Base-by-base conservation (phyloP, 2,797 vertebrate species). In the Pantherophis alleghaniensis region DNA sequence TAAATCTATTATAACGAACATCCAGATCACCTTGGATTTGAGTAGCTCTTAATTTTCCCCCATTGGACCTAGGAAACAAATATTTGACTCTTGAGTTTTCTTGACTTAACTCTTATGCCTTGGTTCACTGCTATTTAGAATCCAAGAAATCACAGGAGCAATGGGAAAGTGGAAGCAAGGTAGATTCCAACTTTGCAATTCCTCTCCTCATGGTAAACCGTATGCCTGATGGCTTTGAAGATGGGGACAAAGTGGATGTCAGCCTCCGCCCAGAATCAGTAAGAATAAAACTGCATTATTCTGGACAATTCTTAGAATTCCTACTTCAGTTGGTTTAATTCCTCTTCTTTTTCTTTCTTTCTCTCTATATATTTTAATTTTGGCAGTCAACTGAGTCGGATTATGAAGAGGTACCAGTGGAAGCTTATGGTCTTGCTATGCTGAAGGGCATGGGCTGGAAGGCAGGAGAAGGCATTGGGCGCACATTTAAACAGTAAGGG, bases 391-490 rank as follows among this genome's bases (percentile, higher is more conserved):
- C 98, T 96, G 98, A 98, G 14, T 98, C 98, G 2, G 98, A 99
- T 96, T 99, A 99, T 60, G 98, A 98, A 7, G 97, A 92, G 1
- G 96, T 99, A 74, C 98, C 99, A 0, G 98, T 99, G 92, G 97
- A 98, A 92, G 98, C 98, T 26, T 99, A 98, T 20, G 99, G 98
- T 59, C 74, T 99, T 56, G 99, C 99, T 37, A 98, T 99, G 98
- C 96, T 99, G 92, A 98, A 98, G 95, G 99, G 99, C 86, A 99
- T 99, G 99, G 99, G 99, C 92, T 99, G 99, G 99, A 99, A 98
- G 91, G 98, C 98, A 94, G 98, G 95, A 14, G 97, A 98, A 93
- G 99, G 99, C 91, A 98, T 99, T 0, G 99, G 99, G 32, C 97
- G 96, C 53, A 99, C 98, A 47, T 99, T 99, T 95, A 98, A 98